These are phyloP conservation scores for Alectoris magna DNA, from an alignment of 2,797 vertebrate genomes.

Conservation along the genomic window DNA sequence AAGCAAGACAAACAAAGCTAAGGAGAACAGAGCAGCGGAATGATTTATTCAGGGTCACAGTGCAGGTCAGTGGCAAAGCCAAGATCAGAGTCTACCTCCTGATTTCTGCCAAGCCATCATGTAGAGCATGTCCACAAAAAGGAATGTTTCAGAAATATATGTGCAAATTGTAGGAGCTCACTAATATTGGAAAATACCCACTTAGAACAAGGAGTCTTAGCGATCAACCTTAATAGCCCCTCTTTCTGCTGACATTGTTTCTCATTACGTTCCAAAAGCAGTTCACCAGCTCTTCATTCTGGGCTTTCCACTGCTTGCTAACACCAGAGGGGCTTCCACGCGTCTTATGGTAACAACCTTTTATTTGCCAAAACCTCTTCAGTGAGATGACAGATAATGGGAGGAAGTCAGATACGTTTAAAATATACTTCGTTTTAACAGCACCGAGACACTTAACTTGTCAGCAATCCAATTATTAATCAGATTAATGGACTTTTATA, in stretches of 20 bases:
- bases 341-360: slow-evolving; percentile 49
- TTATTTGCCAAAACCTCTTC: slow-evolving; percentile 73
- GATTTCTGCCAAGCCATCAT: slow-evolving; percentile 44
- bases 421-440: slow-evolving; percentile 80
- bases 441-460: slow-evolving; percentile 80
- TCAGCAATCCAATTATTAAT: slow-evolving; percentile 82
- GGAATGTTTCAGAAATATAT: slow-evolving; percentile 34
- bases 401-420: slow-evolving; percentile 76
- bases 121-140: slow-evolving; percentile 52
- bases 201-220: slow-evolving; percentile 49
- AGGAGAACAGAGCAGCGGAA: slow-evolving; percentile 46
- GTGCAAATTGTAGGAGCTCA: slow-evolving; percentile 28
- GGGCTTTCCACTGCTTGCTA: neutral
- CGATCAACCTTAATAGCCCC: slow-evolving; percentile 36
- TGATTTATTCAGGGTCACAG: slow-evolving; percentile 60
- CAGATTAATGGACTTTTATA: slow-evolving; percentile 80
- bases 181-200: slow-evolving; percentile 32
- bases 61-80: slow-evolving; percentile 4
- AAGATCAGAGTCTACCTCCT: slow-evolving; percentile 51
- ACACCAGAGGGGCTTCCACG: neutral
- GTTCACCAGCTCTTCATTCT: neutral
- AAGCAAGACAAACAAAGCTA: slow-evolving; percentile 1
- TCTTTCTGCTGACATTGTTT: slow-evolving; percentile 38
- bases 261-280: neutral
- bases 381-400: slow-evolving; percentile 76